Percentiles rank a stretch among this genome's conserved stretches.
These are phyloP conservation scores for Mus minutoides DNA, from an alignment of 2,797 vertebrate genomes.

Conservation along the genomic window DNA sequence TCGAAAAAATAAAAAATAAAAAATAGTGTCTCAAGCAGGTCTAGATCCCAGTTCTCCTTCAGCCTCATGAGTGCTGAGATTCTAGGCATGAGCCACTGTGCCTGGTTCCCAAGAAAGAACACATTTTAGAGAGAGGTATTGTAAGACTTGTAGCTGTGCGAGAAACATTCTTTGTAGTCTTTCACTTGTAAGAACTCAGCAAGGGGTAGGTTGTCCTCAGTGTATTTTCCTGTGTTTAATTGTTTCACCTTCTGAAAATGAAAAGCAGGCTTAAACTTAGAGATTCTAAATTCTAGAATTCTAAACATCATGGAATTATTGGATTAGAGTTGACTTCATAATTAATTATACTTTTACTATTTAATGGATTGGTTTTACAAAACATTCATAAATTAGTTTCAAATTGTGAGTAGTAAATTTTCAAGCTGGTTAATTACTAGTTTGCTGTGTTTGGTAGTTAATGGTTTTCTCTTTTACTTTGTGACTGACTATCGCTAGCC, in stretches of 20 bases:
- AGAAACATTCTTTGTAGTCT: background rate
- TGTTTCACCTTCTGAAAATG: slow-evolving; percentile 76
- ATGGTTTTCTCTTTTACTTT: background rate
- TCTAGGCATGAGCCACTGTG: background rate
- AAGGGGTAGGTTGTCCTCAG: slow-evolving; percentile 6
- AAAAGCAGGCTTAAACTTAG: slow-evolving; percentile 79
- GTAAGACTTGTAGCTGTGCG: background rate
- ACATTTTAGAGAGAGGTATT: background rate
- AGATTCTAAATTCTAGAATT: slow-evolving; percentile 59
- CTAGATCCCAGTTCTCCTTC: background rate
- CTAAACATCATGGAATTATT: slow-evolving; percentile 67
- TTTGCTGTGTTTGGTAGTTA: slow-evolving; percentile 55
- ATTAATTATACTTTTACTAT: slow-evolving; percentile 58
- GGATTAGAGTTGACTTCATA: slow-evolving; percentile 49
- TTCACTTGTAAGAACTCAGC: background rate
- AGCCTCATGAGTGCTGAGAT: background rate
- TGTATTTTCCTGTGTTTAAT: slow-evolving; percentile 31
- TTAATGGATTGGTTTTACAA: slow-evolving; percentile 49
- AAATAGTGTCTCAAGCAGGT: too few species aligned
- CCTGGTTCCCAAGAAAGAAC: background rate
- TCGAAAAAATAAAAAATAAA: too few species aligned
- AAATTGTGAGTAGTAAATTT: slow-evolving; percentile 46
- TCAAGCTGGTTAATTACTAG: background rate
- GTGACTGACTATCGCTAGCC: background rate
- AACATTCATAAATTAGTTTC: slow-evolving; percentile 43